phyloP scores from a whole-genome alignment of 1,140 invertebrate genomes.

The Euwallacea similis region DNA sequence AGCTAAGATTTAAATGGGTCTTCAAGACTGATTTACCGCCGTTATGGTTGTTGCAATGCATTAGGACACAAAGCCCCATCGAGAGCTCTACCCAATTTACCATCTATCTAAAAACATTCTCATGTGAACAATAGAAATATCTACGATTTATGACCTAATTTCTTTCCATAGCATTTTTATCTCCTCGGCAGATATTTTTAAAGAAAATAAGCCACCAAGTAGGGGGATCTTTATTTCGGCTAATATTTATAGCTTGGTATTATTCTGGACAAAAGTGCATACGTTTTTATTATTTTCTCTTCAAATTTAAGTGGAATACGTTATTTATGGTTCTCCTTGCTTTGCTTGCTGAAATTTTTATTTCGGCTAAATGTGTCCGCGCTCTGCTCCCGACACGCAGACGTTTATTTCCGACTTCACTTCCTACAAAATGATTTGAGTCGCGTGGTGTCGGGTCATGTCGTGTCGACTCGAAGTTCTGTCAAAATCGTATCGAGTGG shows the following conservation, averaged over 20 bases:
- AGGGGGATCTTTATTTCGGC: constrained; percentile 36
- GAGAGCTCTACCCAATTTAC: no score
- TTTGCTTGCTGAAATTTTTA: constrained; percentile 38
- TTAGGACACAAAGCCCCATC: no score
- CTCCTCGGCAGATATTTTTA: constrained; percentile 21
- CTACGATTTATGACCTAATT: constrained; percentile 26
- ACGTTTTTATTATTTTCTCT: constrained; percentile 45
- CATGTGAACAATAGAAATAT: constrained; percentile 13
- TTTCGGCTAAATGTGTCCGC: constrained; percentile 43
- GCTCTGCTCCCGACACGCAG: constrained; percentile 8
- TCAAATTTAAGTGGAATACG: constrained; percentile 42
- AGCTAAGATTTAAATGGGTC: no score
- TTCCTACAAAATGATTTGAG: background rate
- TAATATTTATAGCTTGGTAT: constrained; percentile 45
- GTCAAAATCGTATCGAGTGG: no score
- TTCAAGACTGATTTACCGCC: no score
- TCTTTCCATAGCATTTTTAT: constrained; percentile 24
- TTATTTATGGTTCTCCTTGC: constrained; percentile 44
- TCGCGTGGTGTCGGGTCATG: no score
- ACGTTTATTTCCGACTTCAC: constrained; percentile 1
- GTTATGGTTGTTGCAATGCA: no score
- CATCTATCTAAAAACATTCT: background rate
- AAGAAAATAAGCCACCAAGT: constrained; percentile 20
- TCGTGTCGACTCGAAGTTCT: no score
- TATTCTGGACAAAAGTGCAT: constrained; percentile 44